Percentiles rank a stretch among this genome's conserved stretches.
Evolutionary conservation across 2,888 invertebrate genomes (phyloP).

Genomic region (Abscondita cerata): DNA sequence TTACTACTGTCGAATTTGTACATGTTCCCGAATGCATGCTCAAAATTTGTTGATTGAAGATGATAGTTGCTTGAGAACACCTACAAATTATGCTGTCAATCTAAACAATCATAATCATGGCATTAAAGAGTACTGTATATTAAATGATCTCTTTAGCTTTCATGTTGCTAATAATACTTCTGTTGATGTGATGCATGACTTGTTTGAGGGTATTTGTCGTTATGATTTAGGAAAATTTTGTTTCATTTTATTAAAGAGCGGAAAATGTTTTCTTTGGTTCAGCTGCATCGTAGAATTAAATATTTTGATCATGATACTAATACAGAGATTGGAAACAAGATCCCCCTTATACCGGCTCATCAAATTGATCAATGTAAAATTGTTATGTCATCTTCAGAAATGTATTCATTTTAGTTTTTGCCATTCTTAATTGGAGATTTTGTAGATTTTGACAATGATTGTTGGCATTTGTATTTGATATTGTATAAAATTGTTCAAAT

Average conservation of each 20-base stretch:
- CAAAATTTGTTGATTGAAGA: neutral
- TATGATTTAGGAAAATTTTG: neutral
- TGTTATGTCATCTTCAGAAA: constrained; percentile 22
- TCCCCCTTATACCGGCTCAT: constrained; percentile 5
- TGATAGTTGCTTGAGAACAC: neutral
- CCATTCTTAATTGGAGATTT: constrained; percentile 19
- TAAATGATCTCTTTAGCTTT: constrained; percentile 39
- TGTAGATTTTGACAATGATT: constrained; percentile 10
- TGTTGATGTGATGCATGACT: constrained; percentile 44
- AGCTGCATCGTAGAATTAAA: constrained; percentile 18
- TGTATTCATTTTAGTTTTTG: constrained; percentile 17
- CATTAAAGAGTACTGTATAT: constrained; percentile 37
- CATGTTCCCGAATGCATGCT: constrained; percentile 26
- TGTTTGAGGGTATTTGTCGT: no score
- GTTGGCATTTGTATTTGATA: constrained; percentile 11
- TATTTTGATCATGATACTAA: constrained; percentile 20
- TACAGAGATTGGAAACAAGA: constrained; percentile 14
- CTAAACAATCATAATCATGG: neutral
- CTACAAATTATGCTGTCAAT: constrained; percentile 12
- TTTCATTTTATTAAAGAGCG: neutral
- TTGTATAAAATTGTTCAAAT: constrained; percentile 14
- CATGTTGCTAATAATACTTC: constrained; percentile 39
- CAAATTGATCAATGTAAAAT: constrained; percentile 13
- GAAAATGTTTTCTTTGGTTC: constrained; percentile 10
- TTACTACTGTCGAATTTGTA: constrained; percentile 45